Evolutionary conservation across 2,888 invertebrate genomes (phyloP).

Genomic region (Hemithea aestivaria): DNA sequence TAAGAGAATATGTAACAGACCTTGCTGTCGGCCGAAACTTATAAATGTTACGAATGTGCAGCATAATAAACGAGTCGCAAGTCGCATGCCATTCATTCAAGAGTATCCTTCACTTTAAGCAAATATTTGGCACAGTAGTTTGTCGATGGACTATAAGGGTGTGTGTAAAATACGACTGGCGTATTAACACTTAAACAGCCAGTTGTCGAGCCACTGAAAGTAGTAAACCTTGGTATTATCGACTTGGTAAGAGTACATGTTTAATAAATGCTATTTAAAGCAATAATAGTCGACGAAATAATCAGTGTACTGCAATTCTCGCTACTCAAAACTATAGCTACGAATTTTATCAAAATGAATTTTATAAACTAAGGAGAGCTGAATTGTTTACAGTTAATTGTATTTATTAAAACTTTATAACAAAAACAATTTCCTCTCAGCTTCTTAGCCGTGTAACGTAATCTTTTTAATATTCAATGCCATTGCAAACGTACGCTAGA

Average conservation of each 20-base stretch:
- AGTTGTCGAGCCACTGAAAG: slow-evolving; percentile 53
- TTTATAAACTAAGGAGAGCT: too few species aligned
- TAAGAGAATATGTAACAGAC: slow-evolving; percentile 19
- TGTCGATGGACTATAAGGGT: slow-evolving; percentile 38
- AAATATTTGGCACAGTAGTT: slow-evolving; percentile 20
- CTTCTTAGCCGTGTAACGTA: too few species aligned
- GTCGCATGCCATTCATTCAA: slow-evolving; percentile 10
- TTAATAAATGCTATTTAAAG: slow-evolving; percentile 50
- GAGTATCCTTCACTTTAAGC: slow-evolving; percentile 20
- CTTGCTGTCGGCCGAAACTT: slow-evolving; percentile 11
- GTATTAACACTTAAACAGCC: slow-evolving; percentile 42
- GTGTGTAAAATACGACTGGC: slow-evolving; percentile 34
- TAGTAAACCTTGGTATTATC: slow-evolving; percentile 72
- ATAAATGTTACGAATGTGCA: slow-evolving; percentile 14
- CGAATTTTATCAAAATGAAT: too few species aligned
- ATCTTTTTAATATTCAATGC: too few species aligned
- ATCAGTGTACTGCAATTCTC: too few species aligned
- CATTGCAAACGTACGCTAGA: too few species aligned
- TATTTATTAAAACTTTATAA: too few species aligned
- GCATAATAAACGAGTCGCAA: slow-evolving; percentile 12
- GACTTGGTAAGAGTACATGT: slow-evolving; percentile 50
- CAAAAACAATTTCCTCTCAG: too few species aligned
- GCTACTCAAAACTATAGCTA: too few species aligned
- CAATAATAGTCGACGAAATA: slow-evolving; percentile 12
- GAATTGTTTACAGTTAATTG: too few species aligned